These are phyloP conservation scores for Lethocerus indicus DNA, from an alignment of 1,140 invertebrate genomes.

Conservation along the genomic window DNA sequence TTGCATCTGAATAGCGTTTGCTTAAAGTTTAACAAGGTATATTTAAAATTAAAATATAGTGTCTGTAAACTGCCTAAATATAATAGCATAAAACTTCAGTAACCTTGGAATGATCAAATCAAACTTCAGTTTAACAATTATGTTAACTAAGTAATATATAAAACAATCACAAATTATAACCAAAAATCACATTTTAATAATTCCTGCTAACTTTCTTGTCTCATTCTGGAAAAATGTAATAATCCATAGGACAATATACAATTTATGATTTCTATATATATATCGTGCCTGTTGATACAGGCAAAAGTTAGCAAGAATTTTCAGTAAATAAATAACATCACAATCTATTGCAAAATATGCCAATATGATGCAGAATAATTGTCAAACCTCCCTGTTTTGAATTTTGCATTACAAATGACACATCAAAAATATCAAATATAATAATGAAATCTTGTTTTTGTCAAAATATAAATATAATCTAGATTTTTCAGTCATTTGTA, in stretches of 20 bases:
- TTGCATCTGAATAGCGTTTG: no score
- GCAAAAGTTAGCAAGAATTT: constrained; percentile 9
- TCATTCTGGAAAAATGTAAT: no score
- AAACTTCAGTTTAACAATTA: constrained; percentile 8
- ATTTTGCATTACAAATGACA: constrained; percentile 15
- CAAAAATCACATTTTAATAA: constrained; percentile 15
- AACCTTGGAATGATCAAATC: constrained; percentile 13
- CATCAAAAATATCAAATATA: constrained; percentile 14
- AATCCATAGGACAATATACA: no score
- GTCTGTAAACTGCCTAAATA: no score
- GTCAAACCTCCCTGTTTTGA: constrained; percentile 15
- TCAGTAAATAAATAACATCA: constrained; percentile 9
- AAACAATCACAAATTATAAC: constrained; percentile 14
- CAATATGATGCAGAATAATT: constrained; percentile 8
- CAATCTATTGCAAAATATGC: constrained; percentile 10
- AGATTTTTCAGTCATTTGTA: constrained; percentile 16
- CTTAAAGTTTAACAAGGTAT: no score
- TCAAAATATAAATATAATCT: constrained; percentile 16
- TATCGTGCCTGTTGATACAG: no score
- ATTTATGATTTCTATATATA: no score
- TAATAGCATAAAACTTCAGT: no score
- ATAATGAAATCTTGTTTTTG: constrained; percentile 12
- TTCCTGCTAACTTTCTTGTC: constrained; percentile 5
- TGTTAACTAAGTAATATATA: constrained; percentile 13
- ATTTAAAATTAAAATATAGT: no score